Evolutionary conservation across 2,113 vertebrate species (phyloP), one percentile per base, ranked within the genome.

Genomic region (Calonectris borealis): DNA sequence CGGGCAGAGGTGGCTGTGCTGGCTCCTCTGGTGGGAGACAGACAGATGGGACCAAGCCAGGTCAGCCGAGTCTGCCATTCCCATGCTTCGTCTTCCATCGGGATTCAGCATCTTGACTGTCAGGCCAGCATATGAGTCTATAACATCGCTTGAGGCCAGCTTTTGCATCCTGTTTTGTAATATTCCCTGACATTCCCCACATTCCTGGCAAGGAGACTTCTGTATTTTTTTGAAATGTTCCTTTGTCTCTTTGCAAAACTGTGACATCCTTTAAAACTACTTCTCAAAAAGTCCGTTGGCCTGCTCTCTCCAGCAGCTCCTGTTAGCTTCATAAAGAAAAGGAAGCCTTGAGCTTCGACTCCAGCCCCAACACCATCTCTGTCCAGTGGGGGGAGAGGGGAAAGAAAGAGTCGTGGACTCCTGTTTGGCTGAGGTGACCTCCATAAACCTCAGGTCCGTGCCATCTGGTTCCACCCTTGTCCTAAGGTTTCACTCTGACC

Each of bases 81-180:
- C 64, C 16, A 1, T 48, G 38, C 52, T 10, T 36, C 2, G 0
- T 55, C 62, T 75, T 91, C 57, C 76, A 38, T 4, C 1, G 2
- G 36, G 68, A 83, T 68, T 60, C 61, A 78, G 31, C 64, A 25
- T 69, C 94, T 90, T 26, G 77, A n/a, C 80, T 76, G 32, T 62
- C 70, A 78, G 92, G 52, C 36, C 58, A 57, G 40, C 0, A 0
- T 55, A 19, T 15, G 76, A 42, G 32, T 49, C 81, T 80, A 2
- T 42, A 52, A 49, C 61, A 42, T 46, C 0, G 68, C 97, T 94
- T 48, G 83, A 76, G 93, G 97, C 83, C 79, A 93, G 52, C 19
- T 93, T 85, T 76, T 90, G 80, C 78, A 88, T 97, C 96, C 95
- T 97, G 92, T 97, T 97, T 96, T 92, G 81, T 94, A 91, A 93